These are phyloP conservation scores for Tethea ocularis DNA, from an alignment of 2,888 invertebrate species.

Conservation along the genomic window DNA sequence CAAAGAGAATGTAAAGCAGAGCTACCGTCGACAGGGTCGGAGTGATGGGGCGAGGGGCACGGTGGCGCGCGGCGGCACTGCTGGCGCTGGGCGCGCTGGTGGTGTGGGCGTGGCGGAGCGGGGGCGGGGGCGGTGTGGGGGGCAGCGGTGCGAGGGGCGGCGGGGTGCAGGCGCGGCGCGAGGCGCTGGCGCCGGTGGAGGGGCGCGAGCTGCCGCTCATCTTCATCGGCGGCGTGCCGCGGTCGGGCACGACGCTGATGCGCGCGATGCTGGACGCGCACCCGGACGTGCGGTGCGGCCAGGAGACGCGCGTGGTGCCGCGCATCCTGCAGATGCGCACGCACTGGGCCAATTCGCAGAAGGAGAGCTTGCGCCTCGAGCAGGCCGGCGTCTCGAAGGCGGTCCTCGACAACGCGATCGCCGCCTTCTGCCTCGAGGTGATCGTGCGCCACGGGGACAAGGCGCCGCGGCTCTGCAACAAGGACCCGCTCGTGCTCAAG, in stretches of 20 bases:
- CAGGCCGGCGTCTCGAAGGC: slow-evolving; percentile 97
- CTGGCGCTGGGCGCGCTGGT: slow-evolving; percentile 44
- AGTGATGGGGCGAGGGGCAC: slow-evolving; percentile 45
- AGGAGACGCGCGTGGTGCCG: slow-evolving; percentile 98
- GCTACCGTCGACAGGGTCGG: slow-evolving; percentile 18
- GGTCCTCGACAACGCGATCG: slow-evolving; percentile 97
- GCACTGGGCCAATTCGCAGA: slow-evolving; percentile 97
- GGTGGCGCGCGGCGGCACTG: slow-evolving; percentile 36
- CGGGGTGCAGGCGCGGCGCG: slow-evolving; percentile 24
- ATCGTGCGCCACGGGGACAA: slow-evolving; percentile 98
- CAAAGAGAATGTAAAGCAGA: too few species aligned
- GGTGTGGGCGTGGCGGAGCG: slow-evolving; percentile 48
- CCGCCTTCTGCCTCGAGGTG: slow-evolving; percentile 98
- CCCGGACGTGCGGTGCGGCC: slow-evolving; percentile 97
- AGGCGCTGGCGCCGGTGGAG: slow-evolving; percentile 63
- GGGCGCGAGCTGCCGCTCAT: slow-evolving; percentile 96
- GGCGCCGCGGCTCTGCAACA: slow-evolving; percentile 98
- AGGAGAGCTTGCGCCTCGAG: slow-evolving; percentile 94
- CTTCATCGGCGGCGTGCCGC: slow-evolving; percentile 98
- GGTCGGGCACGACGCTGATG: slow-evolving; percentile 98
- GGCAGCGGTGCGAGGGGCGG: slow-evolving; percentile 32
- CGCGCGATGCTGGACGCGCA: slow-evolving; percentile 99
- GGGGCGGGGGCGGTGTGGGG: slow-evolving; percentile 35
- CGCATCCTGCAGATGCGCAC: slow-evolving; percentile 97
- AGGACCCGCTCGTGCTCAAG: slow-evolving; percentile 98